Base-by-base conservation (phyloP, 1,140 invertebrate genomes). In the Archegozetes longisetosus region DNA sequence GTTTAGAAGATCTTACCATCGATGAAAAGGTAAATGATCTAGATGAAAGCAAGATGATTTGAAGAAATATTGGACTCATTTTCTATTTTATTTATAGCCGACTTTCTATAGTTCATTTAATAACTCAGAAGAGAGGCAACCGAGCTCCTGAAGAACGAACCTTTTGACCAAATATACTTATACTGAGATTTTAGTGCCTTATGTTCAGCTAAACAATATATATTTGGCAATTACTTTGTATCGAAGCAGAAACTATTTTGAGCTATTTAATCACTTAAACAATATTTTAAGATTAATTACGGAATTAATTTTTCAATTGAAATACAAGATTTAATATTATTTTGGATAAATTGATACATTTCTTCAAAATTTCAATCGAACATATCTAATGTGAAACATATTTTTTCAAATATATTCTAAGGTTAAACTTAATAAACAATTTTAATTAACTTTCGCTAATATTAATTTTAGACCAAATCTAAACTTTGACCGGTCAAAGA, bases 1-100 rank as follows among this genome's bases (percentile, higher is more conserved):
- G 25, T 17, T n/a, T 65, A 9, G 55, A 58, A 50, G 58, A 65
- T 24, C 26, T 65, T 25, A 27, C 23, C 22, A 58, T 62, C 22
- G 58, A 62, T 55, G 61, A 65, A 3, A 60, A 61, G 22, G 57
- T 58, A 58, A 52, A 25, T 9, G 6, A 47, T 47, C 46, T 47
- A 6, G 20, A 9, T 52, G 6, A 52, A 24, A 9, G 27, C 20
- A 9, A 52, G n/a, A 52, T 40, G 6, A 9, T 9, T 25, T 52
- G 6, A 28, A 52, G 6, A 58, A 3, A 48, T 20, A 2, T 48
- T 17, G 22, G n/a, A 9, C 22, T 57, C 28, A 25, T 57, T 46
- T 1, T 57, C 23, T 57, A 49, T 24, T 53, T 1, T 55, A 22
- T 17, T 24, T 3, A 50, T 25, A 58, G 57, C 57, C 57, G 27